Conservation (phyloP, 2,888 invertebrate species). For the Monoplex corrugatus region DNA sequence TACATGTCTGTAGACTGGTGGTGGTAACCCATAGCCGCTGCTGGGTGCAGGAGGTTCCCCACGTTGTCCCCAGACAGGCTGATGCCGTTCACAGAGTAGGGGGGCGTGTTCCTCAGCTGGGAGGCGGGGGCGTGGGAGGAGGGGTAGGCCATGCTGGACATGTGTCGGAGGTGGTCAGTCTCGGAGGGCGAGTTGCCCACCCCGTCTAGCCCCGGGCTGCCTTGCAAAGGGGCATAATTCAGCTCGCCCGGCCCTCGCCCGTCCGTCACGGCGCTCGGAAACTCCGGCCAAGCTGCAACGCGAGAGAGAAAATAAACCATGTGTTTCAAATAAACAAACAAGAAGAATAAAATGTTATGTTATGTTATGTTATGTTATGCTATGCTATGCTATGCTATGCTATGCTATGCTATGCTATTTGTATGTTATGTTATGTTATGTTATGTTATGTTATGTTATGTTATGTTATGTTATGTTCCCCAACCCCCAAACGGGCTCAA, state of each 20-base stretch:
- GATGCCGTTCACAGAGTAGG: conserved; percentile 79
- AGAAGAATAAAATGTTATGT: no score
- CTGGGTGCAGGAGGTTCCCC: conserved; percentile 86
- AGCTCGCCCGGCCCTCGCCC: conserved; percentile 46
- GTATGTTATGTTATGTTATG: not conserved
- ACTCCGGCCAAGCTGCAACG: conserved; percentile 55
- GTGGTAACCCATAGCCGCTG: conserved; percentile 83
- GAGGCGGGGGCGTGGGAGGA: conserved; percentile 68
- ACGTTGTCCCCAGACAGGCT: conserved; percentile 77
- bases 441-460: not conserved
- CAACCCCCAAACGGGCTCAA: no score
- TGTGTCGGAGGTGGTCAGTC: conserved; percentile 54
- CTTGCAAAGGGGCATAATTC: conserved; percentile 45
- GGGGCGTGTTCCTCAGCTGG: conserved; percentile 67
- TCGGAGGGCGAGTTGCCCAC: conserved; percentile 40
- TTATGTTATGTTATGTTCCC: not conserved
- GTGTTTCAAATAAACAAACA: no score
- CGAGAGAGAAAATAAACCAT: not conserved
- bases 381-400: not conserved
- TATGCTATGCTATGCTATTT: no score
- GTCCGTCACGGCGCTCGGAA: conserved; percentile 46
- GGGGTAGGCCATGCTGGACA: conserved; percentile 71
- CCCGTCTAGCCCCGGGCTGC: conserved; percentile 46
- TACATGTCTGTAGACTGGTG: conserved; percentile 47
- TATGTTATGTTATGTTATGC: not conserved